Evolutionary conservation across 2,888 invertebrate genomes (phyloP), one percentile per base, ranked within the genome.

Genomic region (Brenthis hecate): DNA sequence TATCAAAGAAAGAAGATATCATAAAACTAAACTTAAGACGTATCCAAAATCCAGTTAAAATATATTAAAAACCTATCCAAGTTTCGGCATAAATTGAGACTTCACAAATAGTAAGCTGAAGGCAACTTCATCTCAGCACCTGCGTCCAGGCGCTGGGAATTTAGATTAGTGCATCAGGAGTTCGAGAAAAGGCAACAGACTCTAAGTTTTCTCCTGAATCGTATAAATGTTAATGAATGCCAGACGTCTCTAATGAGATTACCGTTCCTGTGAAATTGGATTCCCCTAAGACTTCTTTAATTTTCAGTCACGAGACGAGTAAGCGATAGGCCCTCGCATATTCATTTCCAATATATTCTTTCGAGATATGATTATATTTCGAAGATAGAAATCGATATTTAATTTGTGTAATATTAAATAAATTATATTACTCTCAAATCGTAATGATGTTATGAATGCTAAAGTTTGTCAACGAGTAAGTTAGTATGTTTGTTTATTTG

Each of bases 161-260:
- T 87, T 85, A 87, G 85, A 89, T 89, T 84, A 86, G 85, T 89
- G 86, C 87, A 87, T 86, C 84, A 79, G 63, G 75, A 82, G 83
- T 81, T 76, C 73, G 78, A 75, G 74, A 78, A 76, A 81, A 68
- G 72, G 71, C 69, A 69, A 79, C 73, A 80, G 36, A 43, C 82
- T 79, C 79, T 80, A 89, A 88, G 85, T 88, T 89, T 85, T 81
- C 80, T 81, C 80, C 78, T 81, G 86, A 89, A 88, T 89, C 88
- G 84, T 87, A 90, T 90, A 91, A 91, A 92, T 89, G 88, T 87
- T 92, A 91, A 91, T 91, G 90, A 91, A 92, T 86, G 85, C 85
- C 87, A 90, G 89, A 84, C 86, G 85, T 84, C 84, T 81, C 87
- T 91, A 92, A 91, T 89, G 86, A 91, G 89, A 91, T 92, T 92